phyloP scores from a whole-genome alignment of 2,888 invertebrate genomes.

The Caenorhabditis sp. region DNA sequence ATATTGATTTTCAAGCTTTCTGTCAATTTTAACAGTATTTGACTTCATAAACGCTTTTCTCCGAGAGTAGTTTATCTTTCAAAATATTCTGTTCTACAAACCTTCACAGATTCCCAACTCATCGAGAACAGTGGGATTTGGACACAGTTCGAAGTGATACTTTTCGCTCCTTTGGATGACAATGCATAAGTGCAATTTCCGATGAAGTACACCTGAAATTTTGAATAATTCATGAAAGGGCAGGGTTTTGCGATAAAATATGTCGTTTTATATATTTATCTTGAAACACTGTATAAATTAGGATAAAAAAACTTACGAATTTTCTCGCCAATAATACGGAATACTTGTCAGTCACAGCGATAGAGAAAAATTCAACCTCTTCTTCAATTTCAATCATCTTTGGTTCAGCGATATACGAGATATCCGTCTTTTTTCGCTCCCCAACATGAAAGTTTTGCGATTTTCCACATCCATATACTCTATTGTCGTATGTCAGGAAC shows the following conservation, averaged over 20 bases:
- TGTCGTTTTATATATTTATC: too few species aligned
- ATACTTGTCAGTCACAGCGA: constrained; percentile 7
- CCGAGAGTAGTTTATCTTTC: too few species aligned
- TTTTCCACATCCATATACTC: constrained; percentile 29
- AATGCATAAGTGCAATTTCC: constrained; percentile 8
- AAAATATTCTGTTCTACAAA: too few species aligned
- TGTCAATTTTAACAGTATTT: too few species aligned
- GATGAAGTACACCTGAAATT: constrained; percentile 22
- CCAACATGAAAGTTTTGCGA: constrained; percentile 6
- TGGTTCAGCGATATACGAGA: background rate
- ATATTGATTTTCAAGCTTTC: too few species aligned
- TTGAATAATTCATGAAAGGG: background rate
- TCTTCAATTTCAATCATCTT: constrained; percentile 1
- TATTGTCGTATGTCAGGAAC: constrained; percentile 12
- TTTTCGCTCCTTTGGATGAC: background rate
- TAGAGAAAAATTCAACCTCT: constrained; percentile 14
- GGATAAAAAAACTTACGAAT: background rate
- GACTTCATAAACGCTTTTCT: too few species aligned
- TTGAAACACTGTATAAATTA: too few species aligned
- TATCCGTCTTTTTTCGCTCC: background rate
- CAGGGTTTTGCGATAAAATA: too few species aligned
- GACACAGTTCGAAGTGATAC: constrained; percentile 13
- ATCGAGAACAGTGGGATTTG: background rate
- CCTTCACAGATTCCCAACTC: background rate
- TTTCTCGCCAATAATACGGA: background rate